Evolutionary conservation across 2,888 invertebrate genomes (phyloP).

Genomic region (Priocnemis perturbator): DNA sequence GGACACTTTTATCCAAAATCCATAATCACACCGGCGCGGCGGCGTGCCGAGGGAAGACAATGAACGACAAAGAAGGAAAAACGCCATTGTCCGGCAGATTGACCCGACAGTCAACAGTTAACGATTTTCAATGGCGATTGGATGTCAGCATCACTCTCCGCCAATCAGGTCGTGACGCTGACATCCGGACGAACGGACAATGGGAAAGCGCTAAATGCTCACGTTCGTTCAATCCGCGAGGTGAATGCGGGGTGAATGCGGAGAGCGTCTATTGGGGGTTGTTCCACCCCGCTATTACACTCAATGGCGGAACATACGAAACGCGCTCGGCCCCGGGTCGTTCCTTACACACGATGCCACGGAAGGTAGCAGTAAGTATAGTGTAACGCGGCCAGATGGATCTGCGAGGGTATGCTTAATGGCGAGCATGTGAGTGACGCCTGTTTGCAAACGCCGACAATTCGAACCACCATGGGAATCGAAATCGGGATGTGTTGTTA

Average conservation of each 20-base stretch:
- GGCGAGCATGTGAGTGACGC: constrained; percentile 49
- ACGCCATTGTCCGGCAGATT: constrained; percentile 20
- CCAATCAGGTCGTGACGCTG: constrained; percentile 56
- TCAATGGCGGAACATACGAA: constrained; percentile 60
- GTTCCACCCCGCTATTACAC: constrained; percentile 58
- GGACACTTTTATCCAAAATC: constrained; percentile 18
- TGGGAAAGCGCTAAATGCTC: constrained; percentile 53
- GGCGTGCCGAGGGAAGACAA: too few relatives aligned
- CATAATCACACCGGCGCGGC: background rate
- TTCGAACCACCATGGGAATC: constrained; percentile 16
- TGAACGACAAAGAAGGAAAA: constrained; percentile 9
- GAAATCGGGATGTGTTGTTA: background rate
- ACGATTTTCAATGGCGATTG: constrained; percentile 56
- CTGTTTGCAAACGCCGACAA: constrained; percentile 46
- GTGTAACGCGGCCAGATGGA: constrained; percentile 41
- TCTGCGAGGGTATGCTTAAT: constrained; percentile 28
- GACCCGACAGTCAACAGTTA: constrained; percentile 52
- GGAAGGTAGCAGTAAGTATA: constrained; percentile 45
- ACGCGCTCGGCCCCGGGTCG: constrained; percentile 46
- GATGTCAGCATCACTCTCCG: constrained; percentile 60
- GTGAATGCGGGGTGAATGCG: constrained; percentile 42
- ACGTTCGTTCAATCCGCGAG: constrained; percentile 48
- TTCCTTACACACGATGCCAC: constrained; percentile 47
- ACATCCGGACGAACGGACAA: constrained; percentile 54
- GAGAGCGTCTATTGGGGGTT: constrained; percentile 54